These are phyloP conservation scores for Struthio camelus DNA, from an alignment of 2,113 vertebrate genomes.

Conservation along the genomic window DNA sequence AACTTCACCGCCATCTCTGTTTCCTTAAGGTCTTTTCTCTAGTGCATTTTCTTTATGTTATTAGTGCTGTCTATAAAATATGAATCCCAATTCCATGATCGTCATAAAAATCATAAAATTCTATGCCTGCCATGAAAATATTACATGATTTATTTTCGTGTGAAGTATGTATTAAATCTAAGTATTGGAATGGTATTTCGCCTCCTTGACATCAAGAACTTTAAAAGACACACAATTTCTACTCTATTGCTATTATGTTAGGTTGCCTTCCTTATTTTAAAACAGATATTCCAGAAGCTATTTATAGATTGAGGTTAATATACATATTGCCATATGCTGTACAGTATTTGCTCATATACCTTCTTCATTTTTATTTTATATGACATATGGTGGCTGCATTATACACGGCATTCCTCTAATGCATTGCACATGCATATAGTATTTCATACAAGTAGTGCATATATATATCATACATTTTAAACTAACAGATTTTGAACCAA, in stretches of 20 bases:
- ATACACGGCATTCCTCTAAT: constrained; percentile 30
- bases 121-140: constrained; percentile 79
- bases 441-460: not conserved
- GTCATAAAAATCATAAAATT: constrained; percentile 83
- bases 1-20: constrained; percentile 18
- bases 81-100: constrained; percentile 78
- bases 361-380: constrained; percentile 69
- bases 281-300: constrained; percentile 49
- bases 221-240: constrained; percentile 57
- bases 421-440: constrained; percentile 23
- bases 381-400: constrained; percentile 52
- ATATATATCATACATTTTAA: not conserved
- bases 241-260: constrained; percentile 63
- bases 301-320: constrained; percentile 68
- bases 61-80: constrained; percentile 79
- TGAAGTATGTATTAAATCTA: constrained; percentile 72
- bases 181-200: constrained; percentile 55
- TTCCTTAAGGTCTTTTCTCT: constrained; percentile 41
- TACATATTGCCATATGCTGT: constrained; percentile 61
- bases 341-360: constrained; percentile 41
- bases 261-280: constrained; percentile 63
- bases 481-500: not conserved
- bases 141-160: constrained; percentile 77
- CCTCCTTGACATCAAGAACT: constrained; percentile 67
- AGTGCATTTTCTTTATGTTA: constrained; percentile 73